Percentiles rank a stretch among this genome's conserved stretches.
These are phyloP conservation scores for Chelonia mydas DNA, from an alignment of 2,797 vertebrate species.

Conservation along the genomic window DNA sequence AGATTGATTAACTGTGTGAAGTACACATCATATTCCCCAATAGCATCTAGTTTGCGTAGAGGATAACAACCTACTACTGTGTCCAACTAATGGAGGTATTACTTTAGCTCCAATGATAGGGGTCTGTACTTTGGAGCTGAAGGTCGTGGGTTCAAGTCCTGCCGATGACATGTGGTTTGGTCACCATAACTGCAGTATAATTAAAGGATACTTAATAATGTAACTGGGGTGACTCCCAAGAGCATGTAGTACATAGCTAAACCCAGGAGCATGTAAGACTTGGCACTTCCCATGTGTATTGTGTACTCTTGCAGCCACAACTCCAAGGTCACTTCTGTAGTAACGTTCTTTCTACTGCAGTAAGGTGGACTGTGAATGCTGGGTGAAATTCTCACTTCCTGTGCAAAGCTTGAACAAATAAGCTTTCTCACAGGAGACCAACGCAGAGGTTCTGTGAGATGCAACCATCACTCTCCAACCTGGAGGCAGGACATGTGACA, in stretches of 20 bases:
- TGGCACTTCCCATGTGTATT: not conserved
- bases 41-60: not conserved
- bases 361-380: conserved; percentile 56
- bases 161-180: not conserved
- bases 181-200: rapidly evolving
- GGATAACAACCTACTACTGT: rapidly evolving
- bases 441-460: not conserved
- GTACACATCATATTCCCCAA: not conserved
- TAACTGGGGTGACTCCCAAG: conserved; percentile 19
- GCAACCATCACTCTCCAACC: not conserved
- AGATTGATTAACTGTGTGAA: conserved; percentile 26
- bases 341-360: not conserved
- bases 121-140: not conserved
- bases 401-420: not conserved
- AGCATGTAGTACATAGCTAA: conserved; percentile 45
- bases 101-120: not conserved
- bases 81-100: not conserved
- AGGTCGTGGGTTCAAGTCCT: not conserved
- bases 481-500: rapidly evolving
- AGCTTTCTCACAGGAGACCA: not conserved
- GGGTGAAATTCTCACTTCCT: conserved; percentile 2
- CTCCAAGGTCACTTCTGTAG: not conserved
- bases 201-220: not conserved
- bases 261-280: conserved; percentile 49
- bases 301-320: not conserved